phyloP scores from a whole-genome alignment of 23 tunicate species.

The Pegea sp. region DNA sequence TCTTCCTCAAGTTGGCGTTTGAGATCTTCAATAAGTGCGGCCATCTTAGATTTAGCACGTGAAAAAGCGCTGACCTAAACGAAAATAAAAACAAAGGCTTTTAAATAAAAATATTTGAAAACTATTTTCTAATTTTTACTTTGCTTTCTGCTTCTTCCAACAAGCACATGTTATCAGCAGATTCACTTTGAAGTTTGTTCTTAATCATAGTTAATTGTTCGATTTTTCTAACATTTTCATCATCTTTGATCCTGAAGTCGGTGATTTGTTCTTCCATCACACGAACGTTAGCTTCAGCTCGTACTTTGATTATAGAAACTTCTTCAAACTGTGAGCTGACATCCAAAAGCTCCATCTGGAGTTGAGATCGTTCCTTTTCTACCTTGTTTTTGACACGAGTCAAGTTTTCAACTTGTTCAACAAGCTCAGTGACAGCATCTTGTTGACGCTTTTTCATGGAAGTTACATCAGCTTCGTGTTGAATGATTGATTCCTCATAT shows the following conservation, averaged over 20 bases:
- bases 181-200: conserved; percentile 59
- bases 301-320: conserved; percentile 67
- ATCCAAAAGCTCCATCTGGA: conserved; percentile 90
- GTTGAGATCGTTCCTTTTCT: conserved; percentile 82
- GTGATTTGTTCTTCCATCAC: conserved; percentile 70
- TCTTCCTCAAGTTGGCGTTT: conserved; percentile 85
- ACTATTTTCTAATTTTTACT: conserved; percentile 5
- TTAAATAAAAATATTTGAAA: not conserved
- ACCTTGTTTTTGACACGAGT: conserved; percentile 90
- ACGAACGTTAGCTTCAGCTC: conserved; percentile 65
- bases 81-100: not conserved
- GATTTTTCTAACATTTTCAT: conserved; percentile 53
- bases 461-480: conserved; percentile 42
- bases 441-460: conserved; percentile 62
- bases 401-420: conserved; percentile 73
- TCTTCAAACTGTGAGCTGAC: conserved; percentile 67
- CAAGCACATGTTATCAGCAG: conserved; percentile 28
- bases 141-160: conserved; percentile 87
- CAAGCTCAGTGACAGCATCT: conserved; percentile 57
- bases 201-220: conserved; percentile 49
- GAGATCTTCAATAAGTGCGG: conserved; percentile 60
- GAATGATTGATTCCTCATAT: conserved; percentile 73
- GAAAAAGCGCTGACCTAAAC: conserved; percentile 73
- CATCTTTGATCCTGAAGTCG: conserved; percentile 54
- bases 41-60: conserved; percentile 80